A percentile compares a stretch with the other conserved stretches of the same genome.
These are phyloP conservation scores for Corticium candelabrum DNA, from an alignment of 37 sponge, comb jelly and placozoan genomes.

Conservation along the genomic window DNA sequence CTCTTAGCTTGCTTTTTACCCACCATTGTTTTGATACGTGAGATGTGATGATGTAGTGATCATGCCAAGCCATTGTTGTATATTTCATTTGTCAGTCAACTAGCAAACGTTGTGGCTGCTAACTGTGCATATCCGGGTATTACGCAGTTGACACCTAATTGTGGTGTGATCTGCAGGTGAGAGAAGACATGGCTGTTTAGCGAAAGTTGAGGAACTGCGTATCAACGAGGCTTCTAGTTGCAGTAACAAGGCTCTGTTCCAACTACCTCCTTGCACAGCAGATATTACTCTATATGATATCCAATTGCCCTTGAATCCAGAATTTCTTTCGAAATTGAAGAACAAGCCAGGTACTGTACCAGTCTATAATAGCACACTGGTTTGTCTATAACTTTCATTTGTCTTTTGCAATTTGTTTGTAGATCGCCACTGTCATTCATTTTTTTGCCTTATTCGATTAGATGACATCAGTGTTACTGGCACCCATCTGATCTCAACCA, in stretches of 20 bases:
- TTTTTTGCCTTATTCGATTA: background rate
- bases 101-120: too few species aligned
- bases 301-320: background rate
- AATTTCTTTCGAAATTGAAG: background rate
- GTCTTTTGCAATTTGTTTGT: background rate
- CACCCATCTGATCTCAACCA: background rate
- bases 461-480: background rate
- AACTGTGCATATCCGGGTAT: too few species aligned
- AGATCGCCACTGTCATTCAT: background rate
- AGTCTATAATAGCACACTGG: background rate
- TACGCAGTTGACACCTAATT: too few species aligned
- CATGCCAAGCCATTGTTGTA: too few species aligned
- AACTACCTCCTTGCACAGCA: background rate
- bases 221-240: too few species aligned
- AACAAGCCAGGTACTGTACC: background rate
- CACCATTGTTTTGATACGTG: too few species aligned
- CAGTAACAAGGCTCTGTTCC: background rate
- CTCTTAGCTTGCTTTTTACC: too few species aligned
- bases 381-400: background rate
- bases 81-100: too few species aligned
- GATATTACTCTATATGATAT: background rate
- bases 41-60: too few species aligned
- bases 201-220: background rate
- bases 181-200: background rate
- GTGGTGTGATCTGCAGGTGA: too few species aligned